Evolutionary conservation across 2,888 invertebrate species (phyloP).

Genomic region (Dugesia japonica): DNA sequence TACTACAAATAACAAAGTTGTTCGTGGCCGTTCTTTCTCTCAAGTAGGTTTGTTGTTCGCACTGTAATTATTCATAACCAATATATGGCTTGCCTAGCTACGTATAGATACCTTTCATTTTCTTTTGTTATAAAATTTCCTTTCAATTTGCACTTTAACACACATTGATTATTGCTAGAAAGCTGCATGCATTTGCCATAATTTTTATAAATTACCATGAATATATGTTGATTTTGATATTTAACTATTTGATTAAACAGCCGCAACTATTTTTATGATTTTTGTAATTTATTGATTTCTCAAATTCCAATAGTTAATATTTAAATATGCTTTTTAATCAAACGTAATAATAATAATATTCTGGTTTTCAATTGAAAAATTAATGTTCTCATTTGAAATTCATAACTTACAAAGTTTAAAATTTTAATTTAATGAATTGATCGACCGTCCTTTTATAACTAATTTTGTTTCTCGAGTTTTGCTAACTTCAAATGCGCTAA

Average conservation of each 20-base stretch:
- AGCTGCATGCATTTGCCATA: not conserved
- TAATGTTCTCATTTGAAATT: no score
- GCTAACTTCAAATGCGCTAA: no score
- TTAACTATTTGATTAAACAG: not conserved
- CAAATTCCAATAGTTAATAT: not conserved
- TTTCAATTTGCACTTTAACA: not conserved
- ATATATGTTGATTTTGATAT: not conserved
- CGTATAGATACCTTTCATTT: not conserved
- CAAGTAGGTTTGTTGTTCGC: not conserved
- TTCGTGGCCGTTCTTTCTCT: constrained; percentile 6
- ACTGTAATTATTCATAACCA: not conserved
- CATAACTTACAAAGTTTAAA: no score
- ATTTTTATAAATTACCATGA: not conserved
- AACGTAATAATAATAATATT: no score
- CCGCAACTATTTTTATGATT: not conserved
- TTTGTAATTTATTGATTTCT: not conserved
- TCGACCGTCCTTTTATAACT: no score
- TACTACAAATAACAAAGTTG: not conserved
- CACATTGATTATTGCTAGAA: not conserved
- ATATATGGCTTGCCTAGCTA: not conserved
- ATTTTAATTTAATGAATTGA: no score
- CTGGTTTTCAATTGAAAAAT: no score
- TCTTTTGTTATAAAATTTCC: not conserved
- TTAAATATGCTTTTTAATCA: no score
- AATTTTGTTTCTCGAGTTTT: no score